Evolutionary conservation across 2,797 vertebrate genomes (phyloP), one percentile per base, ranked within the genome.

Genomic region (Hippoglossus hippoglossus): DNA sequence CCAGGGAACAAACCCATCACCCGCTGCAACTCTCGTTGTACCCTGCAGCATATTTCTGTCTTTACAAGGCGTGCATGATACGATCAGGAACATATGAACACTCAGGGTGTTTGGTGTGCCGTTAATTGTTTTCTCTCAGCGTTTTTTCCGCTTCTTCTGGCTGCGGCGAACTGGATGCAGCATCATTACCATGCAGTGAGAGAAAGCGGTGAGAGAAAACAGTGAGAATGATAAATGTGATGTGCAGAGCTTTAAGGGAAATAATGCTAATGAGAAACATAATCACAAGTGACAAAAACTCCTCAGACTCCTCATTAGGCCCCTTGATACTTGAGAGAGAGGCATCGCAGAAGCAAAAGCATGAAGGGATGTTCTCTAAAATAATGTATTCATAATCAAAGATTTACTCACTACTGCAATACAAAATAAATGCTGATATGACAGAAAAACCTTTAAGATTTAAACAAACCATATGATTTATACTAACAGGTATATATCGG

Each of bases 251-350:
- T 79, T 60, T 51, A 47, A 65, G 71, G 76, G 47, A 79, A 78
- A 67, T 55, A 63, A 76, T 24, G 59, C 52, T 71, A 64, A 83
- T 71, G 56, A 56, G 70, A 83, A 83, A 73, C 56, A 73, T 71
- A 60, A 79, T 79, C 58, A 63, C 39, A 66, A 36, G 63, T 63
- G 18, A 67, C 67, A 59, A 63, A 68, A 80, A 65, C 22, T 72
- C 65, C 25, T 76, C 53, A 52, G 39, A 66, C 8, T 73, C 44
- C 39, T 80, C 59, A 68, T 73, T 52, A 76, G 52, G 21, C 46
- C 55, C 24, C 8, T 0, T 36, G 63, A 65, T 47, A 18, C 25
- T 60, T 55, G 12, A 41, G n/a, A 49, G 39, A 64, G 26, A 71
- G n/a, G n/a, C 19, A 61, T 21, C 4, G 25, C 39, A 51, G 34